A percentile compares a stretch with the other conserved stretches of the same genome.
phyloP scores from a whole-genome alignment of 2,888 invertebrate species.

The Coremacera marginata region DNA sequence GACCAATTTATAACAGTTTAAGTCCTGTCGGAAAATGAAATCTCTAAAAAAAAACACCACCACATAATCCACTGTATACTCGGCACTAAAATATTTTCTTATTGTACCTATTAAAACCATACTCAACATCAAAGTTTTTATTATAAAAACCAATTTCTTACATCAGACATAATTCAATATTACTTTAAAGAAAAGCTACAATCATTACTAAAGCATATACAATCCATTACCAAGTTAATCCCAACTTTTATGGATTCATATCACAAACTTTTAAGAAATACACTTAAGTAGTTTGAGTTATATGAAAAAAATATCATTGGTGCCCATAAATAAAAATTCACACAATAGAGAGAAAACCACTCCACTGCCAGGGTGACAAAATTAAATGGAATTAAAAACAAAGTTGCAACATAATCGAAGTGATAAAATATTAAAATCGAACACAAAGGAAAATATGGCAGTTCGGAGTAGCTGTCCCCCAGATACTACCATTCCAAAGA shows the following conservation, averaged over 20 bases:
- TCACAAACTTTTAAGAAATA: not conserved
- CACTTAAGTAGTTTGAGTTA: not conserved
- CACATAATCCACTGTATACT: too few species aligned
- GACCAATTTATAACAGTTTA: too few species aligned
- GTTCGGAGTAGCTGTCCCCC: not conserved
- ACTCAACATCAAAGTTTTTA: too few species aligned
- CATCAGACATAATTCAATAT: too few species aligned
- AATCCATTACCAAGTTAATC: too few species aligned
- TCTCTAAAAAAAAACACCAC: too few species aligned
- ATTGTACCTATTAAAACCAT: too few species aligned
- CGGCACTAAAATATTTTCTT: too few species aligned
- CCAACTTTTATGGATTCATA: not conserved
- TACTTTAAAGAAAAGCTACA: too few species aligned
- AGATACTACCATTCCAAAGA: not conserved
- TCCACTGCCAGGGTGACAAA: not conserved
- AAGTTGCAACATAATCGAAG: not conserved
- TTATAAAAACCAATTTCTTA: too few species aligned
- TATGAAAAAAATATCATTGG: not conserved
- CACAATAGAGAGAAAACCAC: not conserved
- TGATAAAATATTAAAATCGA: slow-evolving; percentile 33
- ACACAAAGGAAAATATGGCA: slow-evolving; percentile 29
- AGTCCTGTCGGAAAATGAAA: too few species aligned
- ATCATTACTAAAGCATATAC: too few species aligned
- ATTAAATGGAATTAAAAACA: slow-evolving; percentile 34
- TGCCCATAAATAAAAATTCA: slow-evolving; percentile 9